Conservation (phyloP, 2,113 vertebrate genomes). For the Etheostoma spectabile region DNA sequence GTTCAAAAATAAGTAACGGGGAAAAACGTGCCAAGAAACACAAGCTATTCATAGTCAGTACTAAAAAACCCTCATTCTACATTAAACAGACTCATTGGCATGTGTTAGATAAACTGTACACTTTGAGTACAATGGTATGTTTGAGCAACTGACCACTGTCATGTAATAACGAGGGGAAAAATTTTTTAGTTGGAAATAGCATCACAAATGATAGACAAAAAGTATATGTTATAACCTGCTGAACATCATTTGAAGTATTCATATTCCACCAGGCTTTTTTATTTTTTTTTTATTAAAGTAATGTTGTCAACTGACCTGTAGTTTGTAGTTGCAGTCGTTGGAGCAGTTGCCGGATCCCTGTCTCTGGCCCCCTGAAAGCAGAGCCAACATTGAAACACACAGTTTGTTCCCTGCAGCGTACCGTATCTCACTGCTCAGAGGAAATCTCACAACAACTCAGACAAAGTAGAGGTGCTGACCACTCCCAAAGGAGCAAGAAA, state of each 20-base stretch:
- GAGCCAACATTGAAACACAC: slow-evolving; percentile 64
- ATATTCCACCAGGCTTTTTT: neutral
- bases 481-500: slow-evolving; percentile 77
- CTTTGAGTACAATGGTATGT: neutral
- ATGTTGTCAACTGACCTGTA: slow-evolving; percentile 76
- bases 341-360: slow-evolving; percentile 48
- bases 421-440: slow-evolving; percentile 70
- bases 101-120: neutral
- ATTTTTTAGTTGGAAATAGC: neutral
- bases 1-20: neutral
- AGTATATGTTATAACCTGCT: neutral
- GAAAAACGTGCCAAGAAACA: neutral
- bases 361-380: slow-evolving; percentile 77
- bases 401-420: slow-evolving; percentile 56
- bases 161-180: neutral
- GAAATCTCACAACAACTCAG: slow-evolving; percentile 79
- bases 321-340: slow-evolving; percentile 51
- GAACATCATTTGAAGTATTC: neutral
- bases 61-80: neutral
- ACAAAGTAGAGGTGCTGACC: slow-evolving; percentile 80
- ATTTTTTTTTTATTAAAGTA: neutral
- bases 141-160: neutral
- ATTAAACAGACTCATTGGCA: neutral
- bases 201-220: neutral
- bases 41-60: neutral